phyloP scores from a whole-genome alignment of 2,888 invertebrate genomes.

The Theretra japonica region DNA sequence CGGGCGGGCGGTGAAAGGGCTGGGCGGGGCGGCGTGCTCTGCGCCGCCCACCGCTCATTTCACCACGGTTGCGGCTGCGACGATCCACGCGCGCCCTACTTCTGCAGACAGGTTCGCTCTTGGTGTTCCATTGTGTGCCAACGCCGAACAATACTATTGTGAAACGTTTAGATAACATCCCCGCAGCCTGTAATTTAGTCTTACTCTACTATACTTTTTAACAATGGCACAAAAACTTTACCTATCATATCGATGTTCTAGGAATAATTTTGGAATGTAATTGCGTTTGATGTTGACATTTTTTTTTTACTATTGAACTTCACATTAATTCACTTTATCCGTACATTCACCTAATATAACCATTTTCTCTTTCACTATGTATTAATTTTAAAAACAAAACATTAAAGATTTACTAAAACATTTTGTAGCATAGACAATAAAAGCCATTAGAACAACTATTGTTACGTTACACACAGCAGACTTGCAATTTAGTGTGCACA shows the following conservation, averaged over 20 bases:
- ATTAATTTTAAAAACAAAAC: not conserved
- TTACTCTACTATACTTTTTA: slow-evolving; percentile 35
- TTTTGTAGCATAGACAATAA: not conserved
- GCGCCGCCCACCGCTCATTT: slow-evolving; percentile 79
- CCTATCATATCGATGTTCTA: slow-evolving; percentile 8
- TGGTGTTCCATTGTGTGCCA: slow-evolving; percentile 80
- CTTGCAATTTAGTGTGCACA: slow-evolving; percentile 49
- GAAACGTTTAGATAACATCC: slow-evolving; percentile 78
- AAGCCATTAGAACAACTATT: not conserved
- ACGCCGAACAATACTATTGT: slow-evolving; percentile 78
- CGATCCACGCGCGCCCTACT: slow-evolving; percentile 76
- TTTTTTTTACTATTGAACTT: too few species aligned
- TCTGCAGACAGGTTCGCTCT: slow-evolving; percentile 76
- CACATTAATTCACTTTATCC: too few species aligned
- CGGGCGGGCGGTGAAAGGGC: slow-evolving; percentile 82
- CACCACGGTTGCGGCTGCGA: slow-evolving; percentile 70
- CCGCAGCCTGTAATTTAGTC: slow-evolving; percentile 63
- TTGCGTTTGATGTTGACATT: not conserved
- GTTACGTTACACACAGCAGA: slow-evolving; percentile 34
- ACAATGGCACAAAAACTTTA: slow-evolving; percentile 43
- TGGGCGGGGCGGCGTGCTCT: slow-evolving; percentile 80
- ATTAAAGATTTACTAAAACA: not conserved
- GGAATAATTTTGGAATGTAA: not conserved
- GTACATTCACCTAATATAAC: too few species aligned
- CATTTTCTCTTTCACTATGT: too few species aligned